These are phyloP conservation scores for Syrrhaptes paradoxus DNA, from an alignment of 2,113 vertebrate species.

Conservation along the genomic window DNA sequence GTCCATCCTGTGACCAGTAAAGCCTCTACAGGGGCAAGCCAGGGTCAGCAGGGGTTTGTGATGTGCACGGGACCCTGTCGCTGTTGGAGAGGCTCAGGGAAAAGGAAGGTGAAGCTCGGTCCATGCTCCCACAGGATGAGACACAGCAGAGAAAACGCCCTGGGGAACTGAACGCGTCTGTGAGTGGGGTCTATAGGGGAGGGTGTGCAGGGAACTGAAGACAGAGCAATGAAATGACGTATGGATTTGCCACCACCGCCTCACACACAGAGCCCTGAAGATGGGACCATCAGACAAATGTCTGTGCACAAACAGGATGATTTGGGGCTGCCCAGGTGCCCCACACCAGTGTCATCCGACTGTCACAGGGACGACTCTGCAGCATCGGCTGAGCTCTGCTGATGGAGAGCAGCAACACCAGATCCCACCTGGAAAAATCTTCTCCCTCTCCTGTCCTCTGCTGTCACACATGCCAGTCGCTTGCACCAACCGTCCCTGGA, in stretches of 20 bases:
- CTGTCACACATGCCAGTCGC: background rate
- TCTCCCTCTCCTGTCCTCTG: background rate
- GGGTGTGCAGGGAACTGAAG: background rate
- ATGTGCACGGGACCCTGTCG: background rate
- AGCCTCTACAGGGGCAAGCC: background rate
- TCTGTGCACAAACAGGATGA: accelerated
- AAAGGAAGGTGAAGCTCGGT: background rate
- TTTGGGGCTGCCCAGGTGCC: background rate
- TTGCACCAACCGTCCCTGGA: background rate
- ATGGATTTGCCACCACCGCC: background rate
- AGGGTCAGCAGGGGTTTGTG: background rate
- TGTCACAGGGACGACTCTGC: background rate
- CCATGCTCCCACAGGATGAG: background rate
- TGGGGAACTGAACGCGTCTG: accelerated
- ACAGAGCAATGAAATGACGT: background rate
- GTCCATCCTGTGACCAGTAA: background rate
- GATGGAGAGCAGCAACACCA: background rate
- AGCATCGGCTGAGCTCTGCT: background rate
- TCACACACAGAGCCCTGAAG: background rate
- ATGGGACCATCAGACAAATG: background rate
- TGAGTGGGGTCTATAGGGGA: background rate
- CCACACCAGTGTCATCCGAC: background rate
- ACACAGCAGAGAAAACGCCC: background rate
- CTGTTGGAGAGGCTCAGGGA: background rate
- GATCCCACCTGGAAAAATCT: background rate